Conservation (phyloP, 2,888 invertebrate species). For the Parapristionchus giblindavisi region DNA sequence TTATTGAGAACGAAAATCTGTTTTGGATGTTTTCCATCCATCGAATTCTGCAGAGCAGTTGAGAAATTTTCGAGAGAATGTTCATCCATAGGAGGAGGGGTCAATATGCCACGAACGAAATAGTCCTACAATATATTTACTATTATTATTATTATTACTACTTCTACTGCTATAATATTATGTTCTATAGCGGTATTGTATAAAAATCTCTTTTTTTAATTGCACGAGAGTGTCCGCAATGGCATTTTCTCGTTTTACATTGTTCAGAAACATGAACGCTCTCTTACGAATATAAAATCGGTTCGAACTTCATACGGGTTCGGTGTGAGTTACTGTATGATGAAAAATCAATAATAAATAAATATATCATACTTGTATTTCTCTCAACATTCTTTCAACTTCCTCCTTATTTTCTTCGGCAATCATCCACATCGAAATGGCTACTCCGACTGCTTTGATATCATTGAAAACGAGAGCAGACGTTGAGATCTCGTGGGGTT, state of each 20-base stretch:
- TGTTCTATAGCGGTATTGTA: too few species aligned
- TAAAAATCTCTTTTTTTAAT: too few species aligned
- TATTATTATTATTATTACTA: too few species aligned
- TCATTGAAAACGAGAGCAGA: conserved; percentile 85
- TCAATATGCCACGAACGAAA: conserved; percentile 46
- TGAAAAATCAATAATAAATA: too few species aligned
- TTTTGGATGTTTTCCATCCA: conserved; percentile 47
- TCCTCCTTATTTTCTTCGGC: conserved; percentile 61
- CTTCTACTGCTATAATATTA: too few species aligned
- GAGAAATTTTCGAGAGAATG: conserved; percentile 41
- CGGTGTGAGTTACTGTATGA: too few species aligned
- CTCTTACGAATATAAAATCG: too few species aligned
- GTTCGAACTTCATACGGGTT: too few species aligned
- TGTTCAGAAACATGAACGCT: too few species aligned
- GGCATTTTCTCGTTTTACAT: too few species aligned
- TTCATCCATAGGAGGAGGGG: conserved; percentile 51
- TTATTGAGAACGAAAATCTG: conserved; percentile 45
- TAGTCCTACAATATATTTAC: too few species aligned
- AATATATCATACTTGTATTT: conserved; percentile 36
- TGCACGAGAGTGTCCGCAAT: too few species aligned
- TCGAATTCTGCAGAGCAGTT: conserved; percentile 43
- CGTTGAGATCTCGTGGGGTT: conserved; percentile 84
- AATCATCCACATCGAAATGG: conserved; percentile 78
- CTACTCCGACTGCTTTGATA: conserved; percentile 77
- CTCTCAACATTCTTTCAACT: conserved; percentile 21